Evolutionary conservation across 1,140 invertebrate species (phyloP), one percentile per base, ranked within the genome.

Genomic region (Lasaia peninsularis): DNA sequence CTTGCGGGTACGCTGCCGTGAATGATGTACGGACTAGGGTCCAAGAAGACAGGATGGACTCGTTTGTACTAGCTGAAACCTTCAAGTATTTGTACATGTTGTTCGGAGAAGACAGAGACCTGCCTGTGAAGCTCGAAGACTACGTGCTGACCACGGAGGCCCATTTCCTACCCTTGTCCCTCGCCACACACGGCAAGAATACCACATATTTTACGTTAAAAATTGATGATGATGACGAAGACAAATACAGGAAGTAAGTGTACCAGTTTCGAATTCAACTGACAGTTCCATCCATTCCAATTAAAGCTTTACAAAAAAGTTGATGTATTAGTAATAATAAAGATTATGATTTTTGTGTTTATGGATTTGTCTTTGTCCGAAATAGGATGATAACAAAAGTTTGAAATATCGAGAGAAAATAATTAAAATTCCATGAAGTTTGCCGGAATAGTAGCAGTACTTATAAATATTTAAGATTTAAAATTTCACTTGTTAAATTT

Each of bases 91-190:
- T 99, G 6, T 99, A 95, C 87, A 91, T 99, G 72, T 88, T 99
- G 56, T 99, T 99, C 86, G 93, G 97, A 7, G 96, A 98, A 63
- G 93, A 96, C 37, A 92, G 92, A 34, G 97, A 99, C 76, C 82
- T 99, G 12, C 89, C 96, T 20, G 87, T 99, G 18, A 95, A 99
- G 82, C 88, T 99, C n/a, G 96, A 99, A 86, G 94, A 98, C 81
- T 99, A 98, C 90, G 93, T 99, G 56, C 96, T 99, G 65, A 99
- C 98, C 0, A 99, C 98, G 0, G 98, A 99, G 82, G 98, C 97
- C 2, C 98, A 99, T 90, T 92, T 99, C 28, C 86, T 99, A 56
- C 98, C 98, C 9, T 89, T 99, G 1, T 94, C 94, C 9, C 89
- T 98, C 20, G 95, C 82, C 0, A 78, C 70, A 0, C 63, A 69